Evolutionary conservation across 2,113 vertebrate species (phyloP).

Genomic region (Penelope pileata): DNA sequence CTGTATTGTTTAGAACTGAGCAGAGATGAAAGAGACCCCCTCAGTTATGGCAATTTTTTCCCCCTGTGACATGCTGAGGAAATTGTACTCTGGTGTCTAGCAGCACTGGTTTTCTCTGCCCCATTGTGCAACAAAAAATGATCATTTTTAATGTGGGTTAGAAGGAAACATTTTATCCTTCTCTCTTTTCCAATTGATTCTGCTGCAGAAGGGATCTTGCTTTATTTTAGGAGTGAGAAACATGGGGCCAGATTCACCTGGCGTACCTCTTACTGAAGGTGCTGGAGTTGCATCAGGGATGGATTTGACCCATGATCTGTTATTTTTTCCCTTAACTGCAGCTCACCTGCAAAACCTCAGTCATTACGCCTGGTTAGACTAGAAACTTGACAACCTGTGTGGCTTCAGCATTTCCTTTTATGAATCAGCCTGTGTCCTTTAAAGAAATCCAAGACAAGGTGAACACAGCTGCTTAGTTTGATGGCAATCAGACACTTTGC

Average conservation of each 20-base stretch:
- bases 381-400: conserved; percentile 68
- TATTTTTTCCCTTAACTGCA: conserved; percentile 38
- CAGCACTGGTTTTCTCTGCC: not conserved
- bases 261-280: not conserved
- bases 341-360: conserved; percentile 52
- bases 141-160: conserved; percentile 45
- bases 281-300: not conserved
- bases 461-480: conserved; percentile 54
- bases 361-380: conserved; percentile 64
- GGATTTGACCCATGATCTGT: conserved; percentile 19
- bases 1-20: conserved; percentile 4
- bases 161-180: not conserved
- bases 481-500: conserved; percentile 55
- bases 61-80: not conserved
- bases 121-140: conserved; percentile 33
- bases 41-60: not conserved
- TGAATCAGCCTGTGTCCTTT: conserved; percentile 60
- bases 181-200: not conserved
- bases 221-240: not conserved
- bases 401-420: conserved; percentile 62
- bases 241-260: not conserved
- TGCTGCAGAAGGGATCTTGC: not conserved
- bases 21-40: conserved; percentile 3
- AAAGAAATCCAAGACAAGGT: conserved; percentile 58
- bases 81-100: not conserved